Evolutionary conservation across 2,113 vertebrate genomes (phyloP).

Genomic region (Anser brachyrhynchus): DNA sequence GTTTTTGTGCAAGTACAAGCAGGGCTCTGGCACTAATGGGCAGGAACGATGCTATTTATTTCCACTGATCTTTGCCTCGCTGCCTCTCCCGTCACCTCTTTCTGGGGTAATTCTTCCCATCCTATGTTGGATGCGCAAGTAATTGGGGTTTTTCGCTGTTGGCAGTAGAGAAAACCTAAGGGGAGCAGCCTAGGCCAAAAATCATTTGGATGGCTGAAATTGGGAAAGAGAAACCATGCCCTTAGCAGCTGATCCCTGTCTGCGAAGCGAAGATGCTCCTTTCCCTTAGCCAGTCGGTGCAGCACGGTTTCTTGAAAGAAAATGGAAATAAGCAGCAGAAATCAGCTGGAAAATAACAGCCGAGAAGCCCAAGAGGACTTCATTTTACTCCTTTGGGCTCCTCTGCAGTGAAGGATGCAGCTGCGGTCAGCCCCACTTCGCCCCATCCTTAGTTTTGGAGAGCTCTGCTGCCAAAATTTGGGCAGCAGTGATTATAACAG

Average conservation of each 20-base stretch:
- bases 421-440: not conserved
- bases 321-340: not conserved
- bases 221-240: not conserved
- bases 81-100: not conserved
- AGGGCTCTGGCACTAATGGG: not conserved
- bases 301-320: not conserved
- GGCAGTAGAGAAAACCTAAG: not conserved
- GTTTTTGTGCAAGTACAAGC: not conserved
- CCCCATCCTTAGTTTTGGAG: not conserved
- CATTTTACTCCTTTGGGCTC: not conserved
- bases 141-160: not conserved
- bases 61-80: not conserved
- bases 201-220: not conserved
- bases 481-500: not conserved
- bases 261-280: fast-evolving
- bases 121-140: not conserved
- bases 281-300: not conserved
- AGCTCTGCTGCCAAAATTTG: not conserved
- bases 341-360: not conserved
- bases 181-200: not conserved
- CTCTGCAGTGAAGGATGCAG: not conserved
- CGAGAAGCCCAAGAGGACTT: not conserved
- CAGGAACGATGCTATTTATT: not conserved
- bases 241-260: not conserved
- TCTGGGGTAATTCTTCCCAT: not conserved